Percentiles rank a stretch among this genome's conserved stretches.
Evolutionary conservation across 1,140 invertebrate genomes (phyloP).

Genomic region (Epicauta chinensis): DNA sequence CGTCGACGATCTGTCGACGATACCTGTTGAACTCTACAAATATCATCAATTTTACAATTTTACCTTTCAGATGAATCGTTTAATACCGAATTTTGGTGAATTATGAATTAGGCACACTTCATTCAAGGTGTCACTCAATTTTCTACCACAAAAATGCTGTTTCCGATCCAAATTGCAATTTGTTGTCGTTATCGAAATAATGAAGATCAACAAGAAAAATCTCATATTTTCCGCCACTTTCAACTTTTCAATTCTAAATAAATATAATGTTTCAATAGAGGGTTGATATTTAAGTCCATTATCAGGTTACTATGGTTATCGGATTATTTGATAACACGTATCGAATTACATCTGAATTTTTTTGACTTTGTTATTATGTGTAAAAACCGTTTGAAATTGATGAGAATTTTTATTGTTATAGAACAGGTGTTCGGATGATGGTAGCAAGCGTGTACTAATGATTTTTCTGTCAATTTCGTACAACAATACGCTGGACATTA

Average conservation of each 20-base stretch:
- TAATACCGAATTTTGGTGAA: conserved; percentile 2
- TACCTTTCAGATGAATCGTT: background rate
- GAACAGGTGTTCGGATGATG: too few relatives aligned
- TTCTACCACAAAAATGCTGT: conserved; percentile 5
- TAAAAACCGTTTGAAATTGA: too few relatives aligned
- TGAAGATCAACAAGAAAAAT: too few relatives aligned
- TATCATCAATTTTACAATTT: background rate
- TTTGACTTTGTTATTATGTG: too few relatives aligned
- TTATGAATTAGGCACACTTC: conserved; percentile 9
- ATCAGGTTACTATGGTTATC: conserved; percentile 9
- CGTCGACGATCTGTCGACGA: conserved; percentile 5
- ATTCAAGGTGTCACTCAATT: conserved; percentile 4
- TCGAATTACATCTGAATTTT: too few relatives aligned
- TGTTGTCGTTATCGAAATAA: background rate
- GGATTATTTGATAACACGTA: background rate
- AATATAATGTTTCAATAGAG: conserved; percentile 3
- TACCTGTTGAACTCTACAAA: background rate
- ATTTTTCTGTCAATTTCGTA: too few relatives aligned
- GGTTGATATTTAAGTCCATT: conserved; percentile 1
- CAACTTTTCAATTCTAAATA: background rate
- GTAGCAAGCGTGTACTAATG: too few relatives aligned
- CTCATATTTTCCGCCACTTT: conserved; percentile 2
- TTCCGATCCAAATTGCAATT: conserved; percentile 1
- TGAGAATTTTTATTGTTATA: too few relatives aligned
- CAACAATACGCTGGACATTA: too few relatives aligned